Conservation (phyloP, 2,113 vertebrate species). For the Phyllopteryx taeniolatus region DNA sequence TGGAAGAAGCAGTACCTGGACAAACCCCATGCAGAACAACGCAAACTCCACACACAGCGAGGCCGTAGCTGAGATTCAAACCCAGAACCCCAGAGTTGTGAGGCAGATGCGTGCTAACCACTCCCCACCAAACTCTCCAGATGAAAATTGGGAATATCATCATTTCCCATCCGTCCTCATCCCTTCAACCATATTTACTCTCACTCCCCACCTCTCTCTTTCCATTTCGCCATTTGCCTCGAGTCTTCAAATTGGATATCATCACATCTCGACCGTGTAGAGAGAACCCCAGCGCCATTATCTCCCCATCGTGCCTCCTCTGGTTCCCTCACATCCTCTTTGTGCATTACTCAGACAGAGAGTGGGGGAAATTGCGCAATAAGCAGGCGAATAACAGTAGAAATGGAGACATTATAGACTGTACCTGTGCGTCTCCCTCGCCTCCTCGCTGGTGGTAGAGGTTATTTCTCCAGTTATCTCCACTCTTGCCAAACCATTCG, state of each 20-base stretch:
- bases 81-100: not conserved
- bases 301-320: constrained; percentile 56
- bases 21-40: not conserved
- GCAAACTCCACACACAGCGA: not conserved
- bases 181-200: not conserved
- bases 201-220: not conserved
- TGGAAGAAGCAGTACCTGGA: not conserved
- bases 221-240: constrained; percentile 11
- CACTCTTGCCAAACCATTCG: constrained; percentile 25
- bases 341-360: constrained; percentile 4
- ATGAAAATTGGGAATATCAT: not conserved
- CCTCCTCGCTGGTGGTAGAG: constrained; percentile 26
- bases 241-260: constrained; percentile 44
- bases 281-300: constrained; percentile 65
- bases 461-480: constrained; percentile 25
- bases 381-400: constrained; percentile 39
- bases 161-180: not conserved
- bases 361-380: not conserved
- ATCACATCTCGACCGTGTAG: constrained; percentile 40
- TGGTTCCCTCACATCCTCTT: constrained; percentile 11
- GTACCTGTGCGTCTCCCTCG: constrained; percentile 51
- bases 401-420: constrained; percentile 24
- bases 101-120: not conserved
- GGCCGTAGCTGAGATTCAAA: not conserved
- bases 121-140: not conserved